phyloP scores from a whole-genome alignment of 2,113 vertebrate genomes.

The Podarcis muralis region DNA sequence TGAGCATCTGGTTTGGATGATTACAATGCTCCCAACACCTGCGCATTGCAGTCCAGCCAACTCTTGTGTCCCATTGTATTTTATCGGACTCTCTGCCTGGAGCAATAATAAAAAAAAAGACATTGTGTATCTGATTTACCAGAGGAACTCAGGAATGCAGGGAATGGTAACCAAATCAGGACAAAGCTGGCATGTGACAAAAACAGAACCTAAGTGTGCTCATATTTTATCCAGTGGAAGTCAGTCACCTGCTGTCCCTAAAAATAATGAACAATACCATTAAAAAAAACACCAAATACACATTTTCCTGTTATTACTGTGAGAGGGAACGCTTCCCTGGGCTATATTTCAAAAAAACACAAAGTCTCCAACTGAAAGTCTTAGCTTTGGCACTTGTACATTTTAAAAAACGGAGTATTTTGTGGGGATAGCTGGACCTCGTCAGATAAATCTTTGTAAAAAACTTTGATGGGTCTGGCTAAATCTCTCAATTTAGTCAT shows the following conservation, averaged over 20 bases:
- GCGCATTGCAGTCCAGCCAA: slow-evolving; percentile 68
- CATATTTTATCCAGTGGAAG: slow-evolving; percentile 36
- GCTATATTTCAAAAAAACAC: slow-evolving; percentile 24
- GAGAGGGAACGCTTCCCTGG: slow-evolving; percentile 12
- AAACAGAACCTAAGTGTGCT: slow-evolving; percentile 37
- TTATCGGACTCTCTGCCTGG: slow-evolving; percentile 68
- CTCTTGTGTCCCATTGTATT: slow-evolving; percentile 78
- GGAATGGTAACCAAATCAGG: slow-evolving; percentile 65
- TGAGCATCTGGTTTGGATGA: slow-evolving; percentile 80
- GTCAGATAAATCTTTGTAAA: neutral
- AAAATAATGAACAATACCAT: neutral
- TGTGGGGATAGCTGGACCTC: too few relatives aligned
- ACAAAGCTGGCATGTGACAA: slow-evolving; percentile 48
- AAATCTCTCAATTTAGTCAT: slow-evolving; percentile 26
- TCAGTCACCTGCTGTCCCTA: slow-evolving; percentile 20
- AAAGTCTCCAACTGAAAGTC: slow-evolving; percentile 43
- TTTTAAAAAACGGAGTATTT: slow-evolving; percentile 40
- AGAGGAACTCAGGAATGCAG: slow-evolving; percentile 56
- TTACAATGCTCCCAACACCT: slow-evolving; percentile 79
- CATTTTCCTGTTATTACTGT: slow-evolving; percentile 34
- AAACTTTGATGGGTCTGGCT: neutral
- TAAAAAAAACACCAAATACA: neutral
- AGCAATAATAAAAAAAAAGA: slow-evolving; percentile 69
- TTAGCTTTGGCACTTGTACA: slow-evolving; percentile 22
- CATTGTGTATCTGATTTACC: slow-evolving; percentile 74